Conservation (phyloP, 2,888 invertebrate genomes). For the Orgyia antiqua region DNA sequence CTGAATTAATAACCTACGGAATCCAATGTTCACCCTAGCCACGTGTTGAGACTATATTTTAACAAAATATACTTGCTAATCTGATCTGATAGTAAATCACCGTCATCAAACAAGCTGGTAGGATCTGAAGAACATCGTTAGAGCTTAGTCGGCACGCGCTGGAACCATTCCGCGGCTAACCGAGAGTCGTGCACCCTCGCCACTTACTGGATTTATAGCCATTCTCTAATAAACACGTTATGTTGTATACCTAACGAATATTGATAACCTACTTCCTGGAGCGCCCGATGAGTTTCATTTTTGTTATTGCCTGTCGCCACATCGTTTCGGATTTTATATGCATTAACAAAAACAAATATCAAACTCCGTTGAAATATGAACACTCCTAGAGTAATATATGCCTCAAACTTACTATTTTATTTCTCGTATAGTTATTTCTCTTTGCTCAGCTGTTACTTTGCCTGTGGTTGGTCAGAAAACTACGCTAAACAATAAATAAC, state of each 20-base stretch:
- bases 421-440: too few relatives aligned
- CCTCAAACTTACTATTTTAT: too few relatives aligned
- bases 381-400: too few relatives aligned
- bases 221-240: constrained; percentile 70
- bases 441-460: too few relatives aligned
- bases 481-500: too few relatives aligned
- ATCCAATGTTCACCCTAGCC: too few relatives aligned
- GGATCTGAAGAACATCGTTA: constrained; percentile 62
- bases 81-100: constrained; percentile 63
- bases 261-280: constrained; percentile 60
- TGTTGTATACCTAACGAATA: constrained; percentile 62
- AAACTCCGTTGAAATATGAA: too few relatives aligned
- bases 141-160: constrained; percentile 63
- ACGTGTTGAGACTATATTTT: constrained; percentile 21
- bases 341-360: constrained; percentile 26
- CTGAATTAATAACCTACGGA: too few relatives aligned
- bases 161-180: constrained; percentile 58
- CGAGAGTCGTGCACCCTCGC: constrained; percentile 29
- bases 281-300: constrained; percentile 53
- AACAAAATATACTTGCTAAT: constrained; percentile 34
- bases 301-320: constrained; percentile 50
- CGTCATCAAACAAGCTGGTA: constrained; percentile 51
- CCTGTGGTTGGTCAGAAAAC: too few relatives aligned
- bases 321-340: constrained; percentile 35
- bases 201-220: constrained; percentile 51